A percentile compares a stretch with the other conserved stretches of the same genome.
phyloP scores from a whole-genome alignment of 2,113 vertebrate species.

The Helogale parvula region DNA sequence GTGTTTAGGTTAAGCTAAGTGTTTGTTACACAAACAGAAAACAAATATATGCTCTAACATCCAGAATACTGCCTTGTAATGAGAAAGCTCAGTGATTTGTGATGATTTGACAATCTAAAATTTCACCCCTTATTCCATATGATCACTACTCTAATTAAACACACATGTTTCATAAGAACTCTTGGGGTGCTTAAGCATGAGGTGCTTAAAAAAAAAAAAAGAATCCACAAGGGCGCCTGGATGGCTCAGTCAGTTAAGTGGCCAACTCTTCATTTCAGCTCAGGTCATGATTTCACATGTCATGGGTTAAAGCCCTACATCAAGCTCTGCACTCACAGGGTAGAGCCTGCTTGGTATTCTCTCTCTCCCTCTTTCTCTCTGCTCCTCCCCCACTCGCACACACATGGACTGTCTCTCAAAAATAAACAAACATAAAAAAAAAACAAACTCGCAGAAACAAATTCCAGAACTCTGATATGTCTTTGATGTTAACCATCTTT shows the following conservation, averaged over 20 bases:
- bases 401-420: no score
- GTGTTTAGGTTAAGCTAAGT: not conserved
- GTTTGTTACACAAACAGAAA: not conserved
- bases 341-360: no score
- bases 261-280: not conserved
- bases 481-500: not conserved
- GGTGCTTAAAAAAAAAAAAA: not conserved
- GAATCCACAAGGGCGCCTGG: not conserved
- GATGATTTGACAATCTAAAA: constrained; percentile 39
- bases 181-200: not conserved
- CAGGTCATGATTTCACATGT: no score
- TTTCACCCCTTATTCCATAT: not conserved
- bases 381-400: no score
- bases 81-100: not conserved
- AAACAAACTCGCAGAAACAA: not conserved
- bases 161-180: not conserved
- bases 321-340: no score
- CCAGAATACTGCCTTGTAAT: not conserved
- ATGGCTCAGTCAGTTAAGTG: not conserved
- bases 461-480: not conserved
- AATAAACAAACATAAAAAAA: not conserved
- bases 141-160: not conserved
- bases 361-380: no score
- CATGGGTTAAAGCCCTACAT: no score
- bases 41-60: not conserved